Percentiles rank a stretch among this genome's conserved stretches.
phyloP scores from a whole-genome alignment of 64 coral and sea anemone species.

The Trachythela sp. region DNA sequence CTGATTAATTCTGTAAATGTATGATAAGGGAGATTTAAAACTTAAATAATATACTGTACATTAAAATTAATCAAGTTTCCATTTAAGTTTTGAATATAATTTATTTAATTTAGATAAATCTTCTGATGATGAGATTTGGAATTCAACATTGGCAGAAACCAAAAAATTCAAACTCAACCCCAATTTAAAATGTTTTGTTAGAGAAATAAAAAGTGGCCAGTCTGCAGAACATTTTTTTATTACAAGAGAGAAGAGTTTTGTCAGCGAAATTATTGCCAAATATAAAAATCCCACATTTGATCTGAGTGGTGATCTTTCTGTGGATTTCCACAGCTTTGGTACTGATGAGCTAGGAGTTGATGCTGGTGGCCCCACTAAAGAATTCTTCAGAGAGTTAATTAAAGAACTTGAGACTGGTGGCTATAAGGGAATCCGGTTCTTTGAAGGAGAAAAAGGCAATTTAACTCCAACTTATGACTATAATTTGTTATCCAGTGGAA shows the following conservation, averaged over 20 bases:
- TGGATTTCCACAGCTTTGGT: not conserved
- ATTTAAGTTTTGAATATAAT: not conserved
- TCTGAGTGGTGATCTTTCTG: not conserved
- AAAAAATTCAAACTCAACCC: not conserved
- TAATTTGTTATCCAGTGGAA: not conserved
- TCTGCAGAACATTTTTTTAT: conserved; percentile 6
- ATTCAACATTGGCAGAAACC: not conserved
- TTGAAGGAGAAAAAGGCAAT: conserved; percentile 12
- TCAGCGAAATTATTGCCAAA: not conserved
- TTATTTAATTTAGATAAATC: conserved; percentile 2
- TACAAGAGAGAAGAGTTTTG: conserved; percentile 2
- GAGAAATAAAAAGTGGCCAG: not conserved
- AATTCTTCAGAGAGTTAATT: conserved; percentile 9
- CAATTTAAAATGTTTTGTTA: not conserved
- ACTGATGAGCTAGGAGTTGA: not conserved
- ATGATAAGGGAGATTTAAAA: not conserved
- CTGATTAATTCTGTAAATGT: no score
- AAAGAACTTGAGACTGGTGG: conserved; percentile 20
- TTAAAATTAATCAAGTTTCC: not conserved
- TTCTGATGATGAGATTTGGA: not conserved
- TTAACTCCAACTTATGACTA: not conserved
- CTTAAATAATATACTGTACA: not conserved
- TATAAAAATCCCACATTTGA: conserved; percentile 13
- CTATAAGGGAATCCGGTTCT: not conserved
- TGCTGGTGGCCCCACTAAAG: not conserved